Base-by-base conservation (phyloP, 1,140 invertebrate genomes). In the Diploscapter pachys region DNA sequence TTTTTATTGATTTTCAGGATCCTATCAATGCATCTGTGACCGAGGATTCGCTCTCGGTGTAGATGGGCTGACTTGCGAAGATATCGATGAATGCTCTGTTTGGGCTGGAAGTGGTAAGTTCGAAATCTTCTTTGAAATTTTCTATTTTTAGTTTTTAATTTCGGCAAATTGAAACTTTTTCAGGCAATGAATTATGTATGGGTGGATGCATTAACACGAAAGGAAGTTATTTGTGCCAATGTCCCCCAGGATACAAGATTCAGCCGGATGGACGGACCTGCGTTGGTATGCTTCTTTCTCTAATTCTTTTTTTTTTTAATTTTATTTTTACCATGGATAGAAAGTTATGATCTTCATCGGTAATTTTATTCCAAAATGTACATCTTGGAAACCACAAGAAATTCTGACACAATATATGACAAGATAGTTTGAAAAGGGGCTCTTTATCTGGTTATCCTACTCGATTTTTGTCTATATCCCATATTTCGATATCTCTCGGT, bases 251-350 rank as follows among this genome's bases (percentile, higher is more conserved):
- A 0, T 89, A 88, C 79, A 85, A 77, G 9, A 81, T 88, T 48
- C 84, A 87, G 77, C 80, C 85, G 54, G 88, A 89, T 80, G 82
- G 82, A 62, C 86, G 85, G 67, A 85, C 86, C 5, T 89, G 88
- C 80, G 80, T 71, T 31, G 74, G 74, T 76, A n/a, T 4, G 66
- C 2, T 2, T 49, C 48, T 9, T 31, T 57, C 48, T 50, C 6
- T 31, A 31, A 31, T 31, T 31, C 31, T 31, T 31, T 31, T 31
- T 31, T 31, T 31, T n/a, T n/a, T n/a, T n/a, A n/a, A n/a, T n/a
- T n/a, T 31, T 1, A 31, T 31, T 31, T 31, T 31, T 31, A 31
- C 1, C 31, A 31, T 31, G 31, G 1, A 1, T 31, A 31, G 31
- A 31, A 31, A 31, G 1, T 31, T 31, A 1, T 31, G 31, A 31